phyloP scores from a whole-genome alignment of 2,797 vertebrate genomes.

The Gadopsis bispinosus region DNA sequence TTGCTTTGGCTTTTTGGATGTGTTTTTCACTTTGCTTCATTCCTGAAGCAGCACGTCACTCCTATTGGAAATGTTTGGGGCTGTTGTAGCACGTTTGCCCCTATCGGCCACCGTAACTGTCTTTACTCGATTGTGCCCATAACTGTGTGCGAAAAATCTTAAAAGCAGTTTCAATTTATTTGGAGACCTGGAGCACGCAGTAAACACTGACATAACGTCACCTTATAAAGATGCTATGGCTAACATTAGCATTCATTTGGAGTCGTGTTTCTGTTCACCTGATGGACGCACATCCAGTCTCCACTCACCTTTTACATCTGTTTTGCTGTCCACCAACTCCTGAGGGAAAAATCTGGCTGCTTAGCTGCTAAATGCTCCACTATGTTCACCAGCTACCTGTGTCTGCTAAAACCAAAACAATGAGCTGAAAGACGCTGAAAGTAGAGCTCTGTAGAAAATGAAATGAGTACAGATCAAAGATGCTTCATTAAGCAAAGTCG shows the following conservation, averaged over 20 bases:
- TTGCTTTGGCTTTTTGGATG: too few species aligned
- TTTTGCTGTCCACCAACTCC: not conserved
- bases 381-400: not conserved
- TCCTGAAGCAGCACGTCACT: too few species aligned
- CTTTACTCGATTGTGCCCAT: not conserved
- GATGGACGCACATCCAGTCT: not conserved
- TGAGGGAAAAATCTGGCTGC: not conserved
- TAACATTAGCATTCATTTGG: not conserved
- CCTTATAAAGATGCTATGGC: not conserved
- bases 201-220: not conserved
- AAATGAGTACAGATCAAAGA: slow-evolving; percentile 22
- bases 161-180: not conserved
- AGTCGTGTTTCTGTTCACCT: not conserved
- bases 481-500: slow-evolving; percentile 29
- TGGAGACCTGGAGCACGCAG: not conserved
- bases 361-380: not conserved
- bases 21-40: too few species aligned
- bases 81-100: too few species aligned
- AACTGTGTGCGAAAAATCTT: not conserved
- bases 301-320: not conserved
- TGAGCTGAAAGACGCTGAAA: not conserved
- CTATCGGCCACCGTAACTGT: not conserved
- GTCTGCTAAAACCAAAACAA: not conserved
- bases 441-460: not conserved
- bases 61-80: too few species aligned